Evolutionary conservation across 2,888 invertebrate genomes (phyloP).

Genomic region (Chloroclystis v-ata): DNA sequence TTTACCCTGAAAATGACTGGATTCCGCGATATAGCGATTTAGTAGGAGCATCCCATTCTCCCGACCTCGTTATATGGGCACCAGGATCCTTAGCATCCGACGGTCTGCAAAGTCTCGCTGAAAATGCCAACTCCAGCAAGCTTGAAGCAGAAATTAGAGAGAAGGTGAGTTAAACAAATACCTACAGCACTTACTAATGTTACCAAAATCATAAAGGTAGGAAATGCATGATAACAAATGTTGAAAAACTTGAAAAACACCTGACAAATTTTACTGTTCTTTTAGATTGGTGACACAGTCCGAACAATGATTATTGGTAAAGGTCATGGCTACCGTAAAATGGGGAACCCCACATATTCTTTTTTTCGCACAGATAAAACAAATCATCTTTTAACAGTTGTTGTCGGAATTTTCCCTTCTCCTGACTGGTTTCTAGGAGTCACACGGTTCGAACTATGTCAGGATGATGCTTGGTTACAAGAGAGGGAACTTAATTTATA

Average conservation of each 20-base stretch:
- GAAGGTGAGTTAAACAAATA: conserved; percentile 49
- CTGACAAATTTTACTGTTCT: neutral
- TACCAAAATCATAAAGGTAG: too few species aligned
- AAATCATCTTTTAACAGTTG: conserved; percentile 58
- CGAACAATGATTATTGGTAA: conserved; percentile 67
- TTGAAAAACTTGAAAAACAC: too few species aligned
- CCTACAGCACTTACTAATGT: too few species aligned
- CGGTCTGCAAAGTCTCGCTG: conserved; percentile 58
- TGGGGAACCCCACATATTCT: conserved; percentile 57
- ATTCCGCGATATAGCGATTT: conserved; percentile 60
- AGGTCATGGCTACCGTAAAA: conserved; percentile 63
- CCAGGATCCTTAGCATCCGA: conserved; percentile 57
- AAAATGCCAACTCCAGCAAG: conserved; percentile 58
- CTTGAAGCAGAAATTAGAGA: conserved; percentile 61
- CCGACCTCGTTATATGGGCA: conserved; percentile 56
- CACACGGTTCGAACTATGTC: conserved; percentile 91
- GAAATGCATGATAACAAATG: too few species aligned
- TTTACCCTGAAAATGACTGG: conserved; percentile 67
- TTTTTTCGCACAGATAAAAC: conserved; percentile 58
- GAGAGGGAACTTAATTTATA: conserved; percentile 89
- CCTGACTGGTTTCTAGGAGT: conserved; percentile 99
- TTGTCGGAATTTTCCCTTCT: conserved; percentile 67
- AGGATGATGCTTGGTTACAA: conserved; percentile 91
- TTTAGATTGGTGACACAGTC: conserved; percentile 60
- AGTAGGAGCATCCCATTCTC: conserved; percentile 61